Conservation (phyloP, 2,113 vertebrate species). For the Hydropotes inermis region DNA sequence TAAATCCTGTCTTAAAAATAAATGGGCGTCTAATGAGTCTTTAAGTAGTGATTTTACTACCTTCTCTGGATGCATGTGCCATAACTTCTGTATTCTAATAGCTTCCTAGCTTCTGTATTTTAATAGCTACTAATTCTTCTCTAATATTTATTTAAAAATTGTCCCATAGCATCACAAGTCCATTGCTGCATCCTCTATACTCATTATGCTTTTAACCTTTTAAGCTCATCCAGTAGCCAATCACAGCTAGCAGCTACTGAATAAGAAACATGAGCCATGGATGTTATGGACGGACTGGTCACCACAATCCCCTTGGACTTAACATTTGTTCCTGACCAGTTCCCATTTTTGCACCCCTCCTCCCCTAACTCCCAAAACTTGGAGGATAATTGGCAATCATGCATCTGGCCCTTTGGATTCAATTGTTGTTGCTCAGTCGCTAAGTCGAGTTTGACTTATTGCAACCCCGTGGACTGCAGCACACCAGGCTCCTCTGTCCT, state of each 20-base stretch:
- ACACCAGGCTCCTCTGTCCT: background rate
- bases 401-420: background rate
- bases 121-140: constrained; percentile 59
- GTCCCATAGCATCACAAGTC: background rate
- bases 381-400: background rate
- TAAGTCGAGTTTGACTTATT: background rate
- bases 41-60: constrained; percentile 64
- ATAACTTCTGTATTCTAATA: constrained; percentile 59
- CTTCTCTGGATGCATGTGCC: constrained; percentile 33
- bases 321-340: background rate
- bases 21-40: constrained; percentile 66
- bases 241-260: background rate
- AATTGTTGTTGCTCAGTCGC: background rate
- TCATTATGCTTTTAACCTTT: background rate
- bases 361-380: background rate
- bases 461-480: background rate
- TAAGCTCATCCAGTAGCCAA: background rate
- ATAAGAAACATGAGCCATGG: background rate
- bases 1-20: constrained; percentile 68
- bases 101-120: constrained; percentile 54
- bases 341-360: background rate
- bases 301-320: background rate
- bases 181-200: background rate
- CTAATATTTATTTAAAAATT: constrained; percentile 71
- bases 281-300: background rate